Evolutionary conservation across 1,140 invertebrate genomes (phyloP).

Genomic region (Riptortus pedestris): DNA sequence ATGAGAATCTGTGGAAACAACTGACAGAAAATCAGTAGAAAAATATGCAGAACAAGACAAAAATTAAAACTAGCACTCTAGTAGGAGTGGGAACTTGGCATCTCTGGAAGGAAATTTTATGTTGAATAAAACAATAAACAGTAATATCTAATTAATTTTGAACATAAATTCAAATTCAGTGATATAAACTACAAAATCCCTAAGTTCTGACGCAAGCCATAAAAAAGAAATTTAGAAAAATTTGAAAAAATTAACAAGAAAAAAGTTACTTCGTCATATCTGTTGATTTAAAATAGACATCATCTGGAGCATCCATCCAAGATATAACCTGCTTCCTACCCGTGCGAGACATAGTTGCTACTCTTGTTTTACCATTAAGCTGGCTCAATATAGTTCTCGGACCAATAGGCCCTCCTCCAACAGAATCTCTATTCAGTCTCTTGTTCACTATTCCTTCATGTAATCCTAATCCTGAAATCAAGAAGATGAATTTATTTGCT

Average conservation of each 20-base stretch:
- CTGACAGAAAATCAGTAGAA: too few relatives aligned
- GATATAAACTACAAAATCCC: neutral
- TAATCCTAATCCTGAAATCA: conserved; percentile 20
- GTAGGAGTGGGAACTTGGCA: too few relatives aligned
- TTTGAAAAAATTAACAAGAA: conserved; percentile 21
- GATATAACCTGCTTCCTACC: conserved; percentile 83
- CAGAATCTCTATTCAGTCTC: conserved; percentile 30
- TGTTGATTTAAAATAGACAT: conserved; percentile 88
- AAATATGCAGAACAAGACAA: too few relatives aligned
- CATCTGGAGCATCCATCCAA: conserved; percentile 95
- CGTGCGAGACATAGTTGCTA: conserved; percentile 47
- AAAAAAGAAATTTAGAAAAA: neutral
- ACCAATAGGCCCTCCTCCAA: conserved; percentile 32
- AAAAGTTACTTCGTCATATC: conserved; percentile 69
- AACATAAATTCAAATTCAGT: too few relatives aligned
- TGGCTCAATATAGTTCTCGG: conserved; percentile 36
- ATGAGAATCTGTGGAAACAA: too few relatives aligned
- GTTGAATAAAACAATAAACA: too few relatives aligned
- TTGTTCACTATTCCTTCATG: conserved; percentile 29
- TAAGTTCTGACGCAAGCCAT: neutral
- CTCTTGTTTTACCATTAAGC: conserved; percentile 39
- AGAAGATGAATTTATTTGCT: too few relatives aligned
- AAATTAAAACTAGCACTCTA: too few relatives aligned
- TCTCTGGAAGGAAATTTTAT: too few relatives aligned
- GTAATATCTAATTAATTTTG: too few relatives aligned